Conservation (phyloP, 1,140 invertebrate species). For the Trachelipus rathkii region DNA sequence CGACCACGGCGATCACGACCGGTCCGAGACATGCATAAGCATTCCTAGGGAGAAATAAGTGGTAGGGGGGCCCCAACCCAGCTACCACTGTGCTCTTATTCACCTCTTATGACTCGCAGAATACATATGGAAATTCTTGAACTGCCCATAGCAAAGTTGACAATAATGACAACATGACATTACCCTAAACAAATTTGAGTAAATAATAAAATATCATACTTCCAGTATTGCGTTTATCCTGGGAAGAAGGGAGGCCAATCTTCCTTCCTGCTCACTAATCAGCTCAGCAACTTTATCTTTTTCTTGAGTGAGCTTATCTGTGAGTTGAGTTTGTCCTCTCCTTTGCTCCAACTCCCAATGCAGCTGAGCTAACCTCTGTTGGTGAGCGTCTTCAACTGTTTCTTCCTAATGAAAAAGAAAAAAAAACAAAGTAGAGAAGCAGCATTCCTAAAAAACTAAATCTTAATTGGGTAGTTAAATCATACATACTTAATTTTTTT, state of each 20-base stretch:
- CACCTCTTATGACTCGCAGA: no score
- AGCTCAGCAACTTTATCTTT: conserved; percentile 70
- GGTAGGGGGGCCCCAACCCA: no score
- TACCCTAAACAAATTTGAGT: conserved; percentile 16
- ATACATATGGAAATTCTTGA: no score
- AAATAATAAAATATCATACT: conserved; percentile 49
- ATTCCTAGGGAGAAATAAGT: no score
- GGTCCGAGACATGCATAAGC: no score
- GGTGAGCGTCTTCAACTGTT: conserved; percentile 68
- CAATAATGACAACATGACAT: neutral
- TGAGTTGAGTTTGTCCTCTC: conserved; percentile 71
- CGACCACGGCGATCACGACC: no score
- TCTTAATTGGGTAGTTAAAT: no score
- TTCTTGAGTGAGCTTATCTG: conserved; percentile 67
- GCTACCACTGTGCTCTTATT: no score
- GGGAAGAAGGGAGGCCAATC: conserved; percentile 75
- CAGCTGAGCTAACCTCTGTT: conserved; percentile 74
- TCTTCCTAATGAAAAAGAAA: conserved; percentile 55
- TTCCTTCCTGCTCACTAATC: conserved; percentile 73
- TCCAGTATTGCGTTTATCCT: conserved; percentile 68
- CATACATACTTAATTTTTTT: no score
- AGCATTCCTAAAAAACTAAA: no score
- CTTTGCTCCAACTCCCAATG: conserved; percentile 90
- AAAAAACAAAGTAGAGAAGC: no score
- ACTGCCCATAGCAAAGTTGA: conserved; percentile 4